Evolutionary conservation across 1,140 invertebrate genomes (phyloP).

Genomic region (Oryzaephilus surinamensis): DNA sequence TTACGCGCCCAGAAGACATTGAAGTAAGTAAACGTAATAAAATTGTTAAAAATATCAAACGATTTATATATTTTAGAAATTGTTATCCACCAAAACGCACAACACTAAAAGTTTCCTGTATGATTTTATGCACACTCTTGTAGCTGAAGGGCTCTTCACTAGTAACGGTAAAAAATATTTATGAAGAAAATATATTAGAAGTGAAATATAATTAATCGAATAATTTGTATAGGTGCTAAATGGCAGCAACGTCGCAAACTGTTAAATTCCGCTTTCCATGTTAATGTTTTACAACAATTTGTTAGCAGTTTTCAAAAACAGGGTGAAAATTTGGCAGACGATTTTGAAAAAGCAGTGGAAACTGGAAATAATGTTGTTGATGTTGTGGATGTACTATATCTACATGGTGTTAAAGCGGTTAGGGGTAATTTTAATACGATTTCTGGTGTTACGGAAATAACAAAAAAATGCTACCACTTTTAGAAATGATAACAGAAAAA

Average conservation of each 20-base stretch:
- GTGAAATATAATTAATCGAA: no score
- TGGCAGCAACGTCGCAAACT: constrained; percentile 57
- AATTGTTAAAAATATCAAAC: no score
- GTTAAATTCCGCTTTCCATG: constrained; percentile 67
- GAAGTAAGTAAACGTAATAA: background rate
- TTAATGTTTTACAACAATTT: constrained; percentile 63
- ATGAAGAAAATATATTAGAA: no score
- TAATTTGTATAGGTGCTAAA: constrained; percentile 48
- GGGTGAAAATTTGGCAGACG: background rate
- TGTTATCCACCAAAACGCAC: constrained; percentile 1
- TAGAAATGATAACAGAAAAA: constrained; percentile 74
- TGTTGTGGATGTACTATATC: background rate
- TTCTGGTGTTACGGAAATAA: no score
- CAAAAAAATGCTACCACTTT: constrained; percentile 4
- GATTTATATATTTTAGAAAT: constrained; percentile 6
- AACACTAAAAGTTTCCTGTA: background rate
- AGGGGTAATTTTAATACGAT: background rate
- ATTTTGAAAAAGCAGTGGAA: background rate
- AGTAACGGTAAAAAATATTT: no score
- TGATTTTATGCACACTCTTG: constrained; percentile 19
- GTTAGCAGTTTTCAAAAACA: constrained; percentile 50
- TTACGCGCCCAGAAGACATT: constrained; percentile 4
- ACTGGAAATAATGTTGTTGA: constrained; percentile 22
- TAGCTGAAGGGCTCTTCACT: constrained; percentile 1
- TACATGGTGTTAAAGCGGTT: background rate